These are phyloP conservation scores for Poecilia latipinna DNA, from an alignment of 2,113 vertebrate species.

Conservation along the genomic window DNA sequence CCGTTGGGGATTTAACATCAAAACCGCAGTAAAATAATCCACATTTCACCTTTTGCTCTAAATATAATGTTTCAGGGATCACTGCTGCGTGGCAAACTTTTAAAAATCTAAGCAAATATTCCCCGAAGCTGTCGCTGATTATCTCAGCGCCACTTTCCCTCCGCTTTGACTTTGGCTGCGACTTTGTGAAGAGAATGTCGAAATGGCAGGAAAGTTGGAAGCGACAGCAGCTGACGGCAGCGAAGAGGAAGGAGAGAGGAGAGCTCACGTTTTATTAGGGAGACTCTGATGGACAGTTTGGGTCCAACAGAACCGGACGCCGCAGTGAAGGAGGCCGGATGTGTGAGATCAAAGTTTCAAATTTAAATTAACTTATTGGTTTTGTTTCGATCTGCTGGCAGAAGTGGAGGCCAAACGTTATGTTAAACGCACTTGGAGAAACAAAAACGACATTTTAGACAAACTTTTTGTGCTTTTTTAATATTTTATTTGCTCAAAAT, in stretches of 20 bases:
- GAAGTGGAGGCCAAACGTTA: too few relatives aligned
- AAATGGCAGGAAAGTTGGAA: conserved; percentile 33
- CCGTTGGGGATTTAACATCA: conserved; percentile 6
- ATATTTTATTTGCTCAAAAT: too few relatives aligned
- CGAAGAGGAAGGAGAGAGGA: conserved; percentile 19
- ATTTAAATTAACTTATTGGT: conserved; percentile 13
- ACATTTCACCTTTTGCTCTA: neutral
- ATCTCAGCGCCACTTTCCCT: neutral
- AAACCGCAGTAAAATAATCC: neutral
- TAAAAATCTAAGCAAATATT: neutral
- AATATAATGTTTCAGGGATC: neutral
- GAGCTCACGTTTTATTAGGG: conserved; percentile 49
- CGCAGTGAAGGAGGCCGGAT: neutral
- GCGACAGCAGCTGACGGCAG: conserved; percentile 46
- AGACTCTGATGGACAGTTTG: conserved; percentile 19
- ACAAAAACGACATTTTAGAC: too few relatives aligned
- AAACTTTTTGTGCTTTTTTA: too few relatives aligned
- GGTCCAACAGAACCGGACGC: conserved; percentile 14
- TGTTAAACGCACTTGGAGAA: too few relatives aligned
- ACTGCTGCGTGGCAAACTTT: neutral
- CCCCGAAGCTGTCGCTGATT: neutral
- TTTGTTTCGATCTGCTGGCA: conserved; percentile 8
- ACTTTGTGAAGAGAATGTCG: conserved; percentile 40
- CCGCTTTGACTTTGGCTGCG: conserved; percentile 47
- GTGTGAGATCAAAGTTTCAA: conserved; percentile 3